Conservation (phyloP, 2,888 invertebrate genomes). For the Phaonia tiefii region DNA sequence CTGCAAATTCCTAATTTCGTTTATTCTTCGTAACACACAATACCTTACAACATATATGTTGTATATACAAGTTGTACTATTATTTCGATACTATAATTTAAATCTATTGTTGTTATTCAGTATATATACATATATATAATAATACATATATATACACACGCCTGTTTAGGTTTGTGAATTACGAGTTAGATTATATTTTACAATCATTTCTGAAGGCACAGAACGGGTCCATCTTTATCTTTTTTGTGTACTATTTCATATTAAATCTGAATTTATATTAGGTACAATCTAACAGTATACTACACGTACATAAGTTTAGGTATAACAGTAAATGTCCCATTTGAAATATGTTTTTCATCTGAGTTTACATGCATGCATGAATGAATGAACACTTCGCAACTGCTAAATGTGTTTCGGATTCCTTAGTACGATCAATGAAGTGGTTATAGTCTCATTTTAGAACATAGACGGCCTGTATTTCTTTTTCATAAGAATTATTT, state of each 20-base stretch:
- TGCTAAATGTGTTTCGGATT: too few relatives aligned
- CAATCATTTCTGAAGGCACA: too few relatives aligned
- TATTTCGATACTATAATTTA: constrained; percentile 3
- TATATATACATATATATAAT: constrained; percentile 30
- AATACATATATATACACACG: neutral
- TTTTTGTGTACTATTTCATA: constrained; percentile 18
- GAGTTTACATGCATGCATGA: too few relatives aligned
- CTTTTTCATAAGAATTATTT: neutral
- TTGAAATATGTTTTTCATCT: too few relatives aligned
- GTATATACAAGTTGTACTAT: constrained; percentile 20
- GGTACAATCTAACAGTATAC: too few relatives aligned
- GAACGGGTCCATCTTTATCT: neutral
- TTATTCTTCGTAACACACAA: neutral
- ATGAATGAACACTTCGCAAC: too few relatives aligned
- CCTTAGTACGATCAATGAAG: too few relatives aligned
- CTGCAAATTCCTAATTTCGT: neutral
- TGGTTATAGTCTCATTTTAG: too few relatives aligned
- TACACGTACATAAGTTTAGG: too few relatives aligned
- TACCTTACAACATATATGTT: constrained; percentile 25
- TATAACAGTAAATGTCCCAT: too few relatives aligned
- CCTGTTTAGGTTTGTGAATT: neutral
- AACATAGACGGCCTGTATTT: too few relatives aligned
- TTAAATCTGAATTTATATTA: neutral
- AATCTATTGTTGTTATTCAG: constrained; percentile 34
- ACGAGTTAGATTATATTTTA: neutral